These are phyloP conservation scores for Oreochromis tanganicae DNA, from an alignment of 2,113 vertebrate genomes.

Conservation along the genomic window DNA sequence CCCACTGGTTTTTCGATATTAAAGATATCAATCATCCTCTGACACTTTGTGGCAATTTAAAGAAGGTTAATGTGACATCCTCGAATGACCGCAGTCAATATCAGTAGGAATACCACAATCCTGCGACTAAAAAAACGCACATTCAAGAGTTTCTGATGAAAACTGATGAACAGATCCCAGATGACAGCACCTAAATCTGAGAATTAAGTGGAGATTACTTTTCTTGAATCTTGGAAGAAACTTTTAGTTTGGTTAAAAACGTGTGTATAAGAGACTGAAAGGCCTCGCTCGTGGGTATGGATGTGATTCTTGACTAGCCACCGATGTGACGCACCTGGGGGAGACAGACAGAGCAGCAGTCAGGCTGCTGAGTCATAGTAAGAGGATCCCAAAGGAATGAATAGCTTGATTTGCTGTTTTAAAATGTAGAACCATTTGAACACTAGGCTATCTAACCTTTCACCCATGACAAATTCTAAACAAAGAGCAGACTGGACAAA, in stretches of 20 bases:
- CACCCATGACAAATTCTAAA: neutral
- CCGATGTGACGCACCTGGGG: neutral
- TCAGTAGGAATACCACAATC: neutral
- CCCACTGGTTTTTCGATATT: slow-evolving; percentile 28
- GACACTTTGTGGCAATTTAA: neutral
- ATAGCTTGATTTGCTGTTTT: neutral
- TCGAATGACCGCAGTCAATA: neutral
- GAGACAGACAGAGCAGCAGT: neutral
- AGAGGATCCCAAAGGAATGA: neutral
- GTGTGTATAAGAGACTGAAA: neutral
- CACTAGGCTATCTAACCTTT: neutral
- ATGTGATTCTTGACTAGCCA: neutral
- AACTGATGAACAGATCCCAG: neutral
- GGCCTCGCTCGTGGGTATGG: neutral
- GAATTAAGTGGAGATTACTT: neutral
- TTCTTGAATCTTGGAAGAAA: neutral
- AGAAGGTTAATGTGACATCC: slow-evolving; percentile 25
- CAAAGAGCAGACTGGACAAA: neutral
- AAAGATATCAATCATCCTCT: slow-evolving; percentile 31
- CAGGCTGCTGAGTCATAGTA: neutral
- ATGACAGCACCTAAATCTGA: neutral
- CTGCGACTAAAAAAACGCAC: neutral
- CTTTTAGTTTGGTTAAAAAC: neutral
- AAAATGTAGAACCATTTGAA: neutral
- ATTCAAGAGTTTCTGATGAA: neutral